These are phyloP conservation scores for Ailurus styani DNA, from an alignment of 2,113 vertebrate species.

Conservation along the genomic window DNA sequence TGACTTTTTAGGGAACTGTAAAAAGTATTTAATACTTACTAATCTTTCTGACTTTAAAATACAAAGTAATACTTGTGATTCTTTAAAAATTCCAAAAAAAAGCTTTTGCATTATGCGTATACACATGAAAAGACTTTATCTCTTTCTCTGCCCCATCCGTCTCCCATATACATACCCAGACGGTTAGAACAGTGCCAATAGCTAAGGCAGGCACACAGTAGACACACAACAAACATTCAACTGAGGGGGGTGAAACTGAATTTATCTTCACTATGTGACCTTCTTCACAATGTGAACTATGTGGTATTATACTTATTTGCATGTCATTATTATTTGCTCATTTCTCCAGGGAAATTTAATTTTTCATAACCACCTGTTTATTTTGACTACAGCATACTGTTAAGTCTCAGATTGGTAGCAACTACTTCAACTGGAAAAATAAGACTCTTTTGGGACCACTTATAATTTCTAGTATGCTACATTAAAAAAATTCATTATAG, in stretches of 20 bases:
- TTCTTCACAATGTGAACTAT: slow-evolving; percentile 4
- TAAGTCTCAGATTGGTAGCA: slow-evolving; percentile 52
- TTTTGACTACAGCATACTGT: neutral
- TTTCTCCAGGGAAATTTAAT: slow-evolving; percentile 53
- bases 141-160: neutral
- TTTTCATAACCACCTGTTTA: slow-evolving; percentile 48
- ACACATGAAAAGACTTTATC: neutral
- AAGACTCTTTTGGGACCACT: slow-evolving; percentile 56
- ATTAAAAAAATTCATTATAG: slow-evolving; percentile 46
- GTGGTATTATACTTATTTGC: neutral
- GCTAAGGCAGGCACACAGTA: neutral
- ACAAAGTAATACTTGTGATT: neutral
- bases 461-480: slow-evolving; percentile 61
- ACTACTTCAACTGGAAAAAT: slow-evolving; percentile 54
- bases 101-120: neutral
- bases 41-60: neutral
- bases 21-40: neutral
- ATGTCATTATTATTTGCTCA: neutral
- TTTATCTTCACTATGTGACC: neutral
- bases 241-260: neutral
- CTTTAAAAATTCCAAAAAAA: neutral
- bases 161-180: neutral
- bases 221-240: neutral
- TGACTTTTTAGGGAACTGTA: neutral
- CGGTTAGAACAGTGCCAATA: neutral